A percentile compares a stretch with the other conserved stretches of the same genome.
These are phyloP conservation scores for Ariolimax columbianus DNA, from an alignment of 2,888 invertebrate species.

Conservation along the genomic window DNA sequence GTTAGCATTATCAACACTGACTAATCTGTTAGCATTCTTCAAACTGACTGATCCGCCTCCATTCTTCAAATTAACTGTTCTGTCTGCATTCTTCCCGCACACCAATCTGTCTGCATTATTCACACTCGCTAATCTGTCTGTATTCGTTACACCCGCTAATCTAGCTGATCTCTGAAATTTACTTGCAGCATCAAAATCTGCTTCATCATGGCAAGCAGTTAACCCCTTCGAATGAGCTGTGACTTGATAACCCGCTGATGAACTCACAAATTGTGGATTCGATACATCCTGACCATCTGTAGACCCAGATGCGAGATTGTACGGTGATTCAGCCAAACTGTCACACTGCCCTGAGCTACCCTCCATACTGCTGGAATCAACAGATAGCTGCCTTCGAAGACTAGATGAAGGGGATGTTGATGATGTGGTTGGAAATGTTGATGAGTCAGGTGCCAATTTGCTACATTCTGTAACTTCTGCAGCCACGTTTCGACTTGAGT, in stretches of 20 bases:
- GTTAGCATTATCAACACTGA: too few species aligned
- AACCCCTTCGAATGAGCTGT: background rate
- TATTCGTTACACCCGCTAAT: background rate
- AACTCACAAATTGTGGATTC: background rate
- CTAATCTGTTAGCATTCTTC: too few species aligned
- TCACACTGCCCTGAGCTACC: background rate
- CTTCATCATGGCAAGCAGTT: background rate
- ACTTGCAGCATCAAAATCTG: background rate
- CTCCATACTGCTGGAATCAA: background rate
- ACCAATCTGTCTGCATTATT: background rate
- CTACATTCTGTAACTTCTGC: background rate
- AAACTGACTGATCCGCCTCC: too few species aligned
- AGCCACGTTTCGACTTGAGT: conserved; percentile 53
- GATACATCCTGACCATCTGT: background rate
- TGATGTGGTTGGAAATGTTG: background rate
- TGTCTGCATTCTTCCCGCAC: too few species aligned
- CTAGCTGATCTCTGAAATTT: too few species aligned
- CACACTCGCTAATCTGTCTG: background rate
- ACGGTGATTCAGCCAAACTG: conserved; percentile 17
- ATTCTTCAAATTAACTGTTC: too few species aligned
- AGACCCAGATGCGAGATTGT: background rate
- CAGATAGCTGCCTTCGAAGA: background rate
- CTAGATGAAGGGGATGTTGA: background rate
- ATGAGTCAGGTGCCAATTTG: background rate
- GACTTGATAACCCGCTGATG: background rate